Base-by-base conservation (phyloP, 2,113 vertebrate genomes). In the Donacobius atricapilla region DNA sequence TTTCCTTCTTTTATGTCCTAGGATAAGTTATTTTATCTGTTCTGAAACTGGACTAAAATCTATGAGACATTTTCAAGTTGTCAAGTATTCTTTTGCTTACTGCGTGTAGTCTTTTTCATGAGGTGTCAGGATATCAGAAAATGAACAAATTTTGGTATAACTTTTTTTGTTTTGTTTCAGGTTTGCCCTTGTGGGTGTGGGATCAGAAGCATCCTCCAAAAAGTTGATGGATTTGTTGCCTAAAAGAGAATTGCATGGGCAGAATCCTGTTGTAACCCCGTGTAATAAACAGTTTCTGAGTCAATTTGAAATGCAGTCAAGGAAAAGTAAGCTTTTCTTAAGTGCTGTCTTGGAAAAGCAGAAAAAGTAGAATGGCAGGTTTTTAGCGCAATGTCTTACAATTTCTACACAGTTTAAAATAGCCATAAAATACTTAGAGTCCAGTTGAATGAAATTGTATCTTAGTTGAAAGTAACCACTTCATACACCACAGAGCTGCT, bases 251-350 rank as follows among this genome's bases (percentile, higher is more conserved):
- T 98, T 99, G 42, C 99, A 99, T 65, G 99, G 99, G 60, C 99
- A 99, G 95, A 99, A 99, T 98, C 99, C 99, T 73, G 99, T 99
- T 63, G 99, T 99, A 84, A 99, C 99, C 33, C 99, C 99, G 0
- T 99, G 99, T 97, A 99, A 99, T 98, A 99, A 99, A 91, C 99
- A 99, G 95, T 99, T 99, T 48, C 98, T 99, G 96, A 99, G 99
- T 98, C 99, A 99, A 73, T 99, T 99, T 98, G 99, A 99, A 98
- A 98, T 99, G 99, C 99, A 99, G 97, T 99, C 99, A 78, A 98
- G 99, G 87, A 99, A 99, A 99, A 99, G 99, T 99, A 99, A 98
- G 99, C 87, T 35, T 94, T 83, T 86, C 31, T 87, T 18, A 18
- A 30, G 10, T 92, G 13, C 13, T 91, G 25, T 88, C 58, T 69